Conservation (phyloP, 2,888 invertebrate genomes). For the Cyclophora punctaria region DNA sequence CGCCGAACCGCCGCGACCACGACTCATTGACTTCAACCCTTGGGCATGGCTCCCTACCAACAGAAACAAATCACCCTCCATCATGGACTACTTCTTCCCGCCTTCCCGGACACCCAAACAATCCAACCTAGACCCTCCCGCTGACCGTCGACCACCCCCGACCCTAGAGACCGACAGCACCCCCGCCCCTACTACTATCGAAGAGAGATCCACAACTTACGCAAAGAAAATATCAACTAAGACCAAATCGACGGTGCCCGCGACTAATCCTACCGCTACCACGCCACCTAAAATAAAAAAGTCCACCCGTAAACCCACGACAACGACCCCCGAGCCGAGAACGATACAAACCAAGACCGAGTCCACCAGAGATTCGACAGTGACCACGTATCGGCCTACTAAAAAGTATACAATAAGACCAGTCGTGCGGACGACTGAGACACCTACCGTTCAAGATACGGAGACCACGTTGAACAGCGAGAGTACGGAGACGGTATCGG, state of each 20-base stretch:
- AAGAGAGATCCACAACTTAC: constrained; percentile 57
- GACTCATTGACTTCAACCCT: constrained; percentile 64
- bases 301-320: constrained; percentile 44
- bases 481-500: constrained; percentile 68
- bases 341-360: constrained; percentile 52
- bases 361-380: constrained; percentile 41
- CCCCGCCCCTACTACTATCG: constrained; percentile 48
- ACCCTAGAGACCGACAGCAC: constrained; percentile 38
- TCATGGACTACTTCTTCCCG: constrained; percentile 72
- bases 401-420: constrained; percentile 73
- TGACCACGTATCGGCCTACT: constrained; percentile 58
- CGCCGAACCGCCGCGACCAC: constrained; percentile 54
- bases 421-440: constrained; percentile 54
- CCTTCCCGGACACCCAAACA: constrained; percentile 71
- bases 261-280: constrained; percentile 51
- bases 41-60: constrained; percentile 66
- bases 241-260: constrained; percentile 56
- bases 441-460: constrained; percentile 57
- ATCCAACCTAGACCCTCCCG: constrained; percentile 58
- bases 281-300: constrained; percentile 57
- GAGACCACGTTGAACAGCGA: constrained; percentile 66
- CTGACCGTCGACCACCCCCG: constrained; percentile 54
- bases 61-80: constrained; percentile 60
- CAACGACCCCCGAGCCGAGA: constrained; percentile 50
- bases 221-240: constrained; percentile 56